Evolutionary conservation across 2,888 invertebrate species (phyloP), one percentile per base, ranked within the genome.

Genomic region (Leptinotarsa haldemani): DNA sequence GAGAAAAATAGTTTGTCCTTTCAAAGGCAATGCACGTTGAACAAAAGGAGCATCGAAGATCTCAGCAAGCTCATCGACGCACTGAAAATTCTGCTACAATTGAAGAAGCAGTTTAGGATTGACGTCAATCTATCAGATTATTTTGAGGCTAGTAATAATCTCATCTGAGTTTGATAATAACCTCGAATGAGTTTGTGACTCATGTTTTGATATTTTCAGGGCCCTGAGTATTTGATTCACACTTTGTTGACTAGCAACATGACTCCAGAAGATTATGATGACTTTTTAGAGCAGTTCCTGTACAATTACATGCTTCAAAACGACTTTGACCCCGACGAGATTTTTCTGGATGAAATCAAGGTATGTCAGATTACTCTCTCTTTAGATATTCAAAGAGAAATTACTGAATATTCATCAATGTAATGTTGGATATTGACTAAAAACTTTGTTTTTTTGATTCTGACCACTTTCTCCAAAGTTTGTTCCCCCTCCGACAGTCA

Each of bases 311-410:
- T 89, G 76, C 69, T 85, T 0, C 86, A 88, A 70, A 84, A 88
- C 79, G 82, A 84, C 12, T 81, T 89, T 65, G 82, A 88, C 77
- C 85, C 85, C 20, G 88, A 90, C 81, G 75, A 82, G 63, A 84
- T 89, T n/a, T 82, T 89, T 53, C 82, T 83, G 30, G 82, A 86
- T 3, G 88, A 88, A 79, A 85, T 89, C 50, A 83, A 86, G 82
- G 89, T 89, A 83, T 76, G 74, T 79, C 22, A 1, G 5, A 30
- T 30, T 5, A 30, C 30, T 30, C 30, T 30, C 5, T 30, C 30
- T 40, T 40, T 9, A 40, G 40, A 3, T 7, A 1, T 30, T 30
- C 30, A 30, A 7, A 30, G 30, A 30, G 1, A 30, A 7, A 30
- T 30, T 7, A 30, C 7, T 30, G 30, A 30, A 30, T 30, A 25